These are phyloP conservation scores for Pempheris klunzingeri DNA, from an alignment of 2,797 vertebrate species.

Conservation along the genomic window DNA sequence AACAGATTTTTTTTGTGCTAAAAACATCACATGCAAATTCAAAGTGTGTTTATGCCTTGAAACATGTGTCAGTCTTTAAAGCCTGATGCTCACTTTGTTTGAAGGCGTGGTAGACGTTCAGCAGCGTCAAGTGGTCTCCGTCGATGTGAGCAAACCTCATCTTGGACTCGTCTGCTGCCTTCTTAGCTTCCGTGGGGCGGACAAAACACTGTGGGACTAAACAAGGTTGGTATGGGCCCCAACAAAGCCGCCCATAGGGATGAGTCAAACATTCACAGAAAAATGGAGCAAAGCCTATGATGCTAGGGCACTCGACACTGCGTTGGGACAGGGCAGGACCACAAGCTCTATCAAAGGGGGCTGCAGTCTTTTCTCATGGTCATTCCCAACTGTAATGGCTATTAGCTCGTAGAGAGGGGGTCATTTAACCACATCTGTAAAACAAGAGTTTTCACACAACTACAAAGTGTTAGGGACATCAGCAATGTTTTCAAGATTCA, in stretches of 20 bases:
- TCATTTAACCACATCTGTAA: conserved; percentile 97
- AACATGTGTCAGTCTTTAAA: background rate
- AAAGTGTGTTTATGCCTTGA: conserved; percentile 50
- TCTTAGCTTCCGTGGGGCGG: conserved; percentile 99
- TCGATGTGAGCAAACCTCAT: conserved; percentile 99
- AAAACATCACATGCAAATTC: too few relatives aligned
- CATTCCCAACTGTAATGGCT: conserved; percentile 91
- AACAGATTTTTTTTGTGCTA: background rate
- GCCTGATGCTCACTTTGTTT: conserved; percentile 95
- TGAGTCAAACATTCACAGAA: conserved; percentile 98
- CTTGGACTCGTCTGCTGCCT: conserved; percentile 99
- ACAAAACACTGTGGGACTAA: conserved; percentile 99
- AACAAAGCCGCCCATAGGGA: conserved; percentile 99
- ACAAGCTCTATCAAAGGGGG: conserved; percentile 86
- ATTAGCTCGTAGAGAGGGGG: conserved; percentile 87
- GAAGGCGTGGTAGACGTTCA: conserved; percentile 99
- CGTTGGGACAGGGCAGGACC: conserved; percentile 91
- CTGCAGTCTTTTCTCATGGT: conserved; percentile 78
- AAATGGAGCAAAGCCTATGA: conserved; percentile 94
- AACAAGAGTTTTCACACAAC: conserved; percentile 96
- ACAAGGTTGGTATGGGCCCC: conserved; percentile 99
- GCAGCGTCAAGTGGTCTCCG: conserved; percentile 99
- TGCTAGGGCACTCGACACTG: conserved; percentile 96
- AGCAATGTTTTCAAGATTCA: conserved; percentile 55
- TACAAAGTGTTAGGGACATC: conserved; percentile 88